Base-by-base conservation (phyloP, 2,797 vertebrate species). In the Poliocrania exsul region DNA sequence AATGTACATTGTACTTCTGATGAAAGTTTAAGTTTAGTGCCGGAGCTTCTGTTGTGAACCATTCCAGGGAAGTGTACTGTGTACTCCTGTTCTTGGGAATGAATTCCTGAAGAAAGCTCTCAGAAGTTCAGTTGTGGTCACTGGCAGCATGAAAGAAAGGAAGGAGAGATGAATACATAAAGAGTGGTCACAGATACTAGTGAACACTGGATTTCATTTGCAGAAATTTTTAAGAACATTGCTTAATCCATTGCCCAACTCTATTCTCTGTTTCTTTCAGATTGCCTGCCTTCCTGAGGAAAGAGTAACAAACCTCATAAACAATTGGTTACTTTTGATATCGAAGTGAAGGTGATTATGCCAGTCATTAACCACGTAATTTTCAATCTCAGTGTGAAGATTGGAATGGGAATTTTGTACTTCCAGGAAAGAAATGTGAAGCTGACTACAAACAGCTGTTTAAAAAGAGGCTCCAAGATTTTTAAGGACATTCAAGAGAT, bases 381-480 rank as follows among this genome's bases (percentile, higher is more conserved):
- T 74, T 44, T 83, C 82, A 72, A 56, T 83, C 47, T 92, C 62
- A 81, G 35, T 6, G 1, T 38, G 44, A 77, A 57, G 72, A 70
- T 49, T 79, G 96, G 95, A 93, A 91, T 53, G 21, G 90, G 96
- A 92, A 61, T 94, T 96, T 78, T 94, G 79, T 83, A 40, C 37
- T 90, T 81, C 47, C 35, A 31, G 42, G 56, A 69, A 90, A 86
- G 88, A 96, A 91, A 93, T 81, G 35, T 5, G 56, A 95, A 92
- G 85, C 70, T 94, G 90, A 91, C 90, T 84, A 40, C 53, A 95
- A 92, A 86, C 60, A 53, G 47, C 62, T 96, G 81, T 78, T 94
- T 66, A 60, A 95, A 96, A 97, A 85, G 88, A 74, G 72, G 83
- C 35, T 96, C 93, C 95, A 86, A 96, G 96, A 93, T 94, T 95